Conservation (phyloP, 30 jellyfish, hydroid and myxozoan genomes). For the Rhopilema esculentum region DNA sequence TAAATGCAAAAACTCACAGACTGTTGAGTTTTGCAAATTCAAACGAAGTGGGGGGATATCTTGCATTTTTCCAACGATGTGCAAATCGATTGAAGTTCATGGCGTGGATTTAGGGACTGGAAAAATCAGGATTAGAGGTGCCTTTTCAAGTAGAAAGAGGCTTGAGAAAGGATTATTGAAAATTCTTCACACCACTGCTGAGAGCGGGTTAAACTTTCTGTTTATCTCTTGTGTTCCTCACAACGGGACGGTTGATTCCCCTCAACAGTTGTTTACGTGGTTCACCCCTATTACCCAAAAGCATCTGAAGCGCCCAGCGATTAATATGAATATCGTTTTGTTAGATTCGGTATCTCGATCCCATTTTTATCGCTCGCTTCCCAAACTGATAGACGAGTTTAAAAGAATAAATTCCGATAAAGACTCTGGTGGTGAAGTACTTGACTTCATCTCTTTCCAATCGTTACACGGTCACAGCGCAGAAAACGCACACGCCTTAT, state of each 20-base stretch:
- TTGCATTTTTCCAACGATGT: constrained; percentile 20
- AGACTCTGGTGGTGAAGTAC: constrained; percentile 61
- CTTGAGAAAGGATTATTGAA: neutral
- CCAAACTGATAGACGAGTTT: constrained; percentile 34
- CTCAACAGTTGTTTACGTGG: neutral
- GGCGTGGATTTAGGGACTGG: constrained; percentile 23
- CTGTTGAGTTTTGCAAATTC: constrained; percentile 15
- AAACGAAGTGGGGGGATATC: neutral
- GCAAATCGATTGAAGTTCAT: constrained; percentile 12
- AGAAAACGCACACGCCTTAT: constrained; percentile 78
- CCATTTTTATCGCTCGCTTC: constrained; percentile 86
- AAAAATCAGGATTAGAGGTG: neutral
- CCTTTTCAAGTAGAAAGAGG: neutral
- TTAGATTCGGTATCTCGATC: constrained; percentile 89
- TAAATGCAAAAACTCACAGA: constrained; percentile 10
- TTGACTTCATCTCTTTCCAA: constrained; percentile 82
- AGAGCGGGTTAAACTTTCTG: constrained; percentile 26
- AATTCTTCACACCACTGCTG: neutral
- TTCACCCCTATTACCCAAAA: neutral
- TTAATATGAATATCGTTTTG: constrained; percentile 69
- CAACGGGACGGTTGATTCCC: neutral
- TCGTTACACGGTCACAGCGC: constrained; percentile 91
- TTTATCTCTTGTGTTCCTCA: constrained; percentile 17
- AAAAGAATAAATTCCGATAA: constrained; percentile 33
- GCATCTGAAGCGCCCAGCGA: neutral